Evolutionary conservation across 2,888 invertebrate species (phyloP).

Genomic region (Anthophora plumipes): DNA sequence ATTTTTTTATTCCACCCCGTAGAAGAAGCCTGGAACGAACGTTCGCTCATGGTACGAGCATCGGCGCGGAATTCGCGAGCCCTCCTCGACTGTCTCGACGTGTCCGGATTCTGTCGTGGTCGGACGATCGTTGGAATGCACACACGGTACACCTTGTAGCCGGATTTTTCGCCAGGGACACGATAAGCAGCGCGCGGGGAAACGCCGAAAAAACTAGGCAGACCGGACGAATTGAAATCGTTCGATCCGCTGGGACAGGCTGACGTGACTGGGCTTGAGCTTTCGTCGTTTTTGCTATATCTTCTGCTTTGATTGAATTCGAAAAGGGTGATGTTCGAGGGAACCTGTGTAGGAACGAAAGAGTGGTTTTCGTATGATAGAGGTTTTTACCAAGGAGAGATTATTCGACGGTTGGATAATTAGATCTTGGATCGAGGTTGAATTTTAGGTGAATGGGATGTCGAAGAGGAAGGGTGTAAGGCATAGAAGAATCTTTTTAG

Average conservation of each 20-base stretch:
- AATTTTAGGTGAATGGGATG: background rate
- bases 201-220: constrained; percentile 13
- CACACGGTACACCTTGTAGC: constrained; percentile 53
- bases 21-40: constrained; percentile 48
- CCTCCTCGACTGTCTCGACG: constrained; percentile 25
- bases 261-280: constrained; percentile 51
- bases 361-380: background rate
- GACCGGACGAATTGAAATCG: constrained; percentile 57
- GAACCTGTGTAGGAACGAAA: background rate
- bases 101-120: constrained; percentile 58
- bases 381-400: background rate
- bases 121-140: constrained; percentile 60
- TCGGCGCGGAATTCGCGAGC: constrained; percentile 66
- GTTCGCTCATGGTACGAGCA: constrained; percentile 43
- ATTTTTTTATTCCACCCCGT: constrained; percentile 81
- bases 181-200: constrained; percentile 40
- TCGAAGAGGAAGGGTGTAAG: too few species aligned
- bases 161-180: constrained; percentile 45
- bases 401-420: background rate
- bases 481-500: too few species aligned
- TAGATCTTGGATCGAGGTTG: too few species aligned
- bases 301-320: constrained; percentile 49
- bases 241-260: constrained; percentile 48
- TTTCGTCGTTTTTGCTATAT: constrained; percentile 30
- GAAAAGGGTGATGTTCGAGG: background rate